Evolutionary conservation across 2,888 invertebrate species (phyloP), one percentile per base, ranked within the genome.

Genomic region (Alsophila aescularia): DNA sequence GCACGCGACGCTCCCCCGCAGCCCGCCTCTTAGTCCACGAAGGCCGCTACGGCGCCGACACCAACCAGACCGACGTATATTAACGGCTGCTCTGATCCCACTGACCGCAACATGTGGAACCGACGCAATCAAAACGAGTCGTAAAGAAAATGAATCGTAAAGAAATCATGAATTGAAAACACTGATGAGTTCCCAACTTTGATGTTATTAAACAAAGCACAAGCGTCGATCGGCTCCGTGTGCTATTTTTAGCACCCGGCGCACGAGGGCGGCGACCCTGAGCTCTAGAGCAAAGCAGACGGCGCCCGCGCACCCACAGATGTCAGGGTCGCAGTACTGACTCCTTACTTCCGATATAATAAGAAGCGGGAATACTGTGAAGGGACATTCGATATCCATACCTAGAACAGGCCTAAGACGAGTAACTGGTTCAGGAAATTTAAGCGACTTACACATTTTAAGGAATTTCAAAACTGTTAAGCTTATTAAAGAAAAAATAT

Each of bases 1-100:
- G 90, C 90, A 87, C 89, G 89, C 90, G 90, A 86, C 87, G 81
- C 84, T 86, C 77, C 85, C 86, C 82, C 81, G 81, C 83, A 67
- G 69, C 82, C 78, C 78, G 73, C 70, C 70, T 74, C 67, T 54
- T 62, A 41, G 24, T 8, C 24, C 47, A 69, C 64, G 72, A 72
- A 62, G 64, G 66, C 72, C 70, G 69, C 67, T 61, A 67, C 68
- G 67, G 62, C 52, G 59, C 70, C 70, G 56, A 65, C 56, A 43
- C 49, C 34, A 40, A 12, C 29, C 7, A 41, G 15, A 16, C 21
- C 10, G 47, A 48, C 64, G 61, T 32, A 72, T 70, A 70, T 66
- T 67, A 70, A 65, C 66, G 54, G 55, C 66, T 61, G 21, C 58
- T 60, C 65, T 56, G 60, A 62, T 58, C 54, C 55, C 32, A 58